Evolutionary conservation across 2,888 invertebrate genomes (phyloP).

Genomic region (Cyrtodaria siliqua): DNA sequence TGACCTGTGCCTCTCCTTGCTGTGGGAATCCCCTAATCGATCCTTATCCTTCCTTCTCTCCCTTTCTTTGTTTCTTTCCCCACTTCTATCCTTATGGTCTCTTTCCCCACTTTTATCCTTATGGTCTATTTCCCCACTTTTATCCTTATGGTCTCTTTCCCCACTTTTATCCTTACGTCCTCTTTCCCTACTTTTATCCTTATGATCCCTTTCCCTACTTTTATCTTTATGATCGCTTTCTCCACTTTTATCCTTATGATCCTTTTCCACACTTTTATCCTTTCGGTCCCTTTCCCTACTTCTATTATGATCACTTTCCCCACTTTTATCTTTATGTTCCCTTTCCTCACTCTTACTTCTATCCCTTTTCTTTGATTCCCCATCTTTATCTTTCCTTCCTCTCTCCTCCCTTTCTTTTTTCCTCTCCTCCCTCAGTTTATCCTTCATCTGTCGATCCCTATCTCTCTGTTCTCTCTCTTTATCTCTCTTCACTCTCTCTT

Average conservation of each 20-base stretch:
- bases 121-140: no score
- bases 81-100: background rate
- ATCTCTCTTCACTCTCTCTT: conserved; percentile 45
- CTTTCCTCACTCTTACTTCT: conserved; percentile 13
- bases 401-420: conserved; percentile 7
- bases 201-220: conserved; percentile 15
- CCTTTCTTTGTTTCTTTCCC: conserved; percentile 20
- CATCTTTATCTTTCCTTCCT: conserved; percentile 5
- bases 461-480: conserved; percentile 44
- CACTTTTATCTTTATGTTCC: conserved; percentile 16
- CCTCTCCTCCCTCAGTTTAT: conserved; percentile 41
- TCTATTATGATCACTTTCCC: conserved; percentile 20
- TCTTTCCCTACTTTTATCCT: no score
- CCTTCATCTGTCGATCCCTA: conserved; percentile 30
- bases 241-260: no score
- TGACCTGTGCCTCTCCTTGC: conserved; percentile 52
- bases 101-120: conserved; percentile 40
- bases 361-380: conserved; percentile 9
- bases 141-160: no score
- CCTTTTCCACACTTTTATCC: conserved; percentile 9
- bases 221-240: no score
- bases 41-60: conserved; percentile 26
- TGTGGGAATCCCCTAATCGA: conserved; percentile 31
- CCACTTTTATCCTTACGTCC: no score
- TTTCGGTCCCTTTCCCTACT: conserved; percentile 19